A percentile compares a stretch with the other conserved stretches of the same genome.
Evolutionary conservation across 2,888 invertebrate species (phyloP).

Genomic region (Balanococcus diminutus): DNA sequence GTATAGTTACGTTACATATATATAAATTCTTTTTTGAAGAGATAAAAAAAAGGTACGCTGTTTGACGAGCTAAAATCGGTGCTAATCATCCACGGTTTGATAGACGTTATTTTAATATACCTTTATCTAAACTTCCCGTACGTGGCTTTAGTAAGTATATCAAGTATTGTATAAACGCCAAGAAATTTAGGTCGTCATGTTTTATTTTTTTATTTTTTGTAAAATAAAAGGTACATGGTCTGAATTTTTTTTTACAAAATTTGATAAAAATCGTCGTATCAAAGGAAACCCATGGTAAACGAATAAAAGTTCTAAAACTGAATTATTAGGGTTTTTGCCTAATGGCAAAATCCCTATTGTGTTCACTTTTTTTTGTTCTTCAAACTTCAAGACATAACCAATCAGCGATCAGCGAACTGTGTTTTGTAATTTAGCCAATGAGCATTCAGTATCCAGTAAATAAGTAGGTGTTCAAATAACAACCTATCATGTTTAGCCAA

Average conservation of each 20-base stretch:
- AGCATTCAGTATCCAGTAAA: too few relatives aligned
- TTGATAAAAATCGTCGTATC: neutral
- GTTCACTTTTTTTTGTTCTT: too few relatives aligned
- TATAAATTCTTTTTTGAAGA: neutral
- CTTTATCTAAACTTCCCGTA: slow-evolving; percentile 19
- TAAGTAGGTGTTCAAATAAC: too few relatives aligned
- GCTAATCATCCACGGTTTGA: neutral
- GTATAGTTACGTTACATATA: neutral
- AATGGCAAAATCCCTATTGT: too few relatives aligned
- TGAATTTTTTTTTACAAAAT: too few relatives aligned
- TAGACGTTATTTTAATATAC: slow-evolving; percentile 22
- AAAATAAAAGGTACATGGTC: too few relatives aligned
- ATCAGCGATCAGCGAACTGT: too few relatives aligned
- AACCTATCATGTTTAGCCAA: too few relatives aligned
- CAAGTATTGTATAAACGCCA: neutral
- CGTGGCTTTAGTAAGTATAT: neutral
- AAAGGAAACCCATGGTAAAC: neutral
- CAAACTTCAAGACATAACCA: too few relatives aligned
- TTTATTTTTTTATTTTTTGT: too few relatives aligned
- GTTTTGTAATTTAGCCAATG: too few relatives aligned
- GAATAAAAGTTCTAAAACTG: neutral
- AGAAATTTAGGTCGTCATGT: neutral
- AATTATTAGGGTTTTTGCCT: neutral
- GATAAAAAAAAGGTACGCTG: neutral
- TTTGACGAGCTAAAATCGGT: slow-evolving; percentile 4